Conservation (phyloP, 2,113 vertebrate species). For the Camelus dromedarius region DNA sequence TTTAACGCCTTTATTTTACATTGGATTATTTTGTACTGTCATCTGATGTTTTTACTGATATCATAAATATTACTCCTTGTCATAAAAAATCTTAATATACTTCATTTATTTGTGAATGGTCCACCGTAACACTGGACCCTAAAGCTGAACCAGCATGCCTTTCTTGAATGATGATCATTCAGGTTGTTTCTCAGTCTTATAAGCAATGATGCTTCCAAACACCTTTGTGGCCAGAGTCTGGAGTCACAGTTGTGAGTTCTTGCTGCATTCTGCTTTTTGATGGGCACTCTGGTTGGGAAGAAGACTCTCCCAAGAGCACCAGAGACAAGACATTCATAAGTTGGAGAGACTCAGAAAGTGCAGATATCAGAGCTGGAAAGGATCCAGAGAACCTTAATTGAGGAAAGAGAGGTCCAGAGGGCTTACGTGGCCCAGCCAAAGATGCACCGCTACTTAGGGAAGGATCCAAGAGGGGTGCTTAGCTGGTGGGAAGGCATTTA, state of each 20-base stretch:
- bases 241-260: neutral
- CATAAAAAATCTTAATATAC: neutral
- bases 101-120: neutral
- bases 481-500: neutral
- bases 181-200: neutral
- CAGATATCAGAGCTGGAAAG: neutral
- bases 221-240: neutral
- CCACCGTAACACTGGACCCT: neutral
- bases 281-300: neutral
- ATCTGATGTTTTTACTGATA: neutral
- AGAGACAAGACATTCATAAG: neutral
- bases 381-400: neutral
- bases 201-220: neutral
- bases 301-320: neutral
- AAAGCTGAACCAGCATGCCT: neutral
- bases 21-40: neutral
- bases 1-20: neutral
- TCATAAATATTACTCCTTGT: neutral
- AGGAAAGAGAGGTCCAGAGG: neutral
- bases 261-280: neutral
- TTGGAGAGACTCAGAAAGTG: neutral
- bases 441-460: neutral
- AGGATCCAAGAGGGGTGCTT: neutral
- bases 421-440: neutral
- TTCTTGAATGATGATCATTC: neutral